Base-by-base conservation (phyloP, 1,140 invertebrate species). In the Platorchestia sp. region DNA sequence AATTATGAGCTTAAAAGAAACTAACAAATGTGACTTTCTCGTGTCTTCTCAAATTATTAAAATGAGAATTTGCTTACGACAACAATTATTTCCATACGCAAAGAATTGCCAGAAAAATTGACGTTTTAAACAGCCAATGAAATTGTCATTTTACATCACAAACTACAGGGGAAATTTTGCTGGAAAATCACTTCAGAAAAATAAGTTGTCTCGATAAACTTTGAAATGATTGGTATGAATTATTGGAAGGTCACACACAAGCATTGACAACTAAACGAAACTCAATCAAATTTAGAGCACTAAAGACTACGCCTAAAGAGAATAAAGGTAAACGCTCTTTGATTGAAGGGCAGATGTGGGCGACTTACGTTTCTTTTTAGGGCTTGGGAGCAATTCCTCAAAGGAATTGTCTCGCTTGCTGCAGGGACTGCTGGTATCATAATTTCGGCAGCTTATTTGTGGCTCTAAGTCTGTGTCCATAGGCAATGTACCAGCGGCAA, bases 321-420 rank as follows among this genome's bases (percentile, higher is more conserved):
- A 36, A 75, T 75, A 75, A 22, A 22, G 59, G 14, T 3, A 75
- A 75, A 75, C 59, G 27, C 59, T 22, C 59, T 75, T 27, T 75
- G 59, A 75, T 75, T 27, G 59, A 75, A 27, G 1, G 59, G 59
- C 27, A 75, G 1, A 42, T 44, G 87, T 89, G 87, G 41, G 87
- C 36, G 91, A 93, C 91, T 93, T 93, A 93, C 91, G 22, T 93
- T 93, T 93, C 40, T 40, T n/a, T 40, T 93, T 93, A 47, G 91
- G 43, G 91, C 91, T 45, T 93, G 91, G 43, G 43, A 45, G 45
- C 45, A n/a, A 45, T 40, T 45, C 91, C 45, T 93, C 43, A 45
- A 47, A 45, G 91, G 45, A 45, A 93, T 93, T 93, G 91, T 44
- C 91, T 44, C 43, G 91, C 43, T 93, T 45, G 91, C 44, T 40